These are phyloP conservation scores for Macquaria australasica DNA, from an alignment of 2,113 vertebrate genomes.

Conservation along the genomic window DNA sequence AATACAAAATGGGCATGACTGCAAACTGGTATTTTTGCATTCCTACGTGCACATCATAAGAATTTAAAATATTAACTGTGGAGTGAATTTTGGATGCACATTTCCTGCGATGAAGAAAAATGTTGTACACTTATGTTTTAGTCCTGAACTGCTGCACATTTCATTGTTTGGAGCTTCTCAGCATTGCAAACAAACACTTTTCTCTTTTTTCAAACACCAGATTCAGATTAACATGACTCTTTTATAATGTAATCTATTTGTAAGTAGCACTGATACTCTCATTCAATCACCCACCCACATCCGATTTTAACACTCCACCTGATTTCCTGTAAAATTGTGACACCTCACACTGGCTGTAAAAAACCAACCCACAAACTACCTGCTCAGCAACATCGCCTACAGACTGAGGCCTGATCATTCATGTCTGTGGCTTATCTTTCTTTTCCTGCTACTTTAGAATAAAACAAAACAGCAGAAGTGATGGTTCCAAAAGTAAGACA, in stretches of 20 bases:
- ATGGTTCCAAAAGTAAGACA: conserved; percentile 1
- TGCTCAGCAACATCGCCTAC: background rate
- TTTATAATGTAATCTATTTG: background rate
- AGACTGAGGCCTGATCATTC: conserved; percentile 10
- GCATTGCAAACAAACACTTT: background rate
- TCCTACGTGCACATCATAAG: background rate
- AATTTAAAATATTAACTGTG: background rate
- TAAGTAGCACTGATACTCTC: background rate
- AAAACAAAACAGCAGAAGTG: conserved; percentile 7
- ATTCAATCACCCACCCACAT: background rate
- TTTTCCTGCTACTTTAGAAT: conserved; percentile 29
- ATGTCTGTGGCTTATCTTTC: background rate
- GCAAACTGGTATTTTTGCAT: background rate
- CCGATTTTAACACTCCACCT: background rate
- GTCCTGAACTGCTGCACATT: background rate
- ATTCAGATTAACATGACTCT: background rate
- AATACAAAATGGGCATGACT: background rate
- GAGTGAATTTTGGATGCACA: conserved; percentile 4
- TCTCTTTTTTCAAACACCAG: background rate
- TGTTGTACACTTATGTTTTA: too few relatives aligned
- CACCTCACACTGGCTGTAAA: conserved; percentile 1
- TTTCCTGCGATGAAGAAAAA: background rate
- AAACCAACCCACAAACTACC: background rate
- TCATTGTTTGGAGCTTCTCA: background rate
- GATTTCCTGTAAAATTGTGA: background rate